Conservation (phyloP, 2,888 invertebrate genomes). For the Masnerella sp. region DNA sequence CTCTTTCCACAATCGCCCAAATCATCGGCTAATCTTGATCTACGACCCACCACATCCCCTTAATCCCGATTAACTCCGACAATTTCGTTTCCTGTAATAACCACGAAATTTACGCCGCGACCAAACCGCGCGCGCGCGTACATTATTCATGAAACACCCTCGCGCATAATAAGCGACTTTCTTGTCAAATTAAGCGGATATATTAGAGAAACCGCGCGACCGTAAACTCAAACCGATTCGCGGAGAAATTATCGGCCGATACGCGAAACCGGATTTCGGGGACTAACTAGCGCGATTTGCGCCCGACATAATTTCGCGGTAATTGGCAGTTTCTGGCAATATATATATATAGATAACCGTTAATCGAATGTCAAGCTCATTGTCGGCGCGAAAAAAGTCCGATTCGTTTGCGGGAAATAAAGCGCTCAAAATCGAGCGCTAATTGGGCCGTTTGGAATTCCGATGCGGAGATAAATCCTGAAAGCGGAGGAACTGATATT, state of each 20-base stretch:
- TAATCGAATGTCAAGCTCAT: constrained; percentile 62
- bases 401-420: no score
- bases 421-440: no score
- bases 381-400: no score
- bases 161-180: constrained; percentile 14
- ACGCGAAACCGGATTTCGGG: constrained; percentile 32
- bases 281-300: constrained; percentile 34
- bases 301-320: constrained; percentile 38
- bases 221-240: constrained; percentile 20
- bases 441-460: no score
- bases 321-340: constrained; percentile 54
- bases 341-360: constrained; percentile 44
- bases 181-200: constrained; percentile 39
- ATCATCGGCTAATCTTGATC: no score
- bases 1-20: no score
- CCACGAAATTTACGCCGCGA: constrained; percentile 5
- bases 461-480: no score
- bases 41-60: background rate
- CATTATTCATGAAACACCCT: constrained; percentile 45
- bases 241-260: constrained; percentile 32
- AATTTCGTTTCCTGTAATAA: constrained; percentile 24
- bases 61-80: constrained; percentile 2
- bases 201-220: constrained; percentile 17
- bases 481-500: no score
- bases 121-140: background rate